Conservation (phyloP, 2,113 vertebrate genomes). For the Entelurus aequoreus region DNA sequence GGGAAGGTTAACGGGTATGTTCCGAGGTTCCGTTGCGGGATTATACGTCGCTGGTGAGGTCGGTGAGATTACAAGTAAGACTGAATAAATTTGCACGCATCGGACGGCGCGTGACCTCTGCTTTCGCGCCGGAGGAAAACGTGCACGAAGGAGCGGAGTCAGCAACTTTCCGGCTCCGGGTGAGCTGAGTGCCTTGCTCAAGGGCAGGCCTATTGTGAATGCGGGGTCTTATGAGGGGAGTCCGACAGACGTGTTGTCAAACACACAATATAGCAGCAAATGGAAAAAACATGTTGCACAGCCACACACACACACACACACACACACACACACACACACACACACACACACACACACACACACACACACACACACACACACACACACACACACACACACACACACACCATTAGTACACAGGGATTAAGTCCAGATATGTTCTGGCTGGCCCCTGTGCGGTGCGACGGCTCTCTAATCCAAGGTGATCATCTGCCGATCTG, state of each 20-base stretch:
- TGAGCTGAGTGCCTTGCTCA: not conserved
- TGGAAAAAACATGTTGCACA: not conserved
- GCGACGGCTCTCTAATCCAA: constrained; percentile 55
- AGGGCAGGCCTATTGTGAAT: not conserved
- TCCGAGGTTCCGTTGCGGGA: no score
- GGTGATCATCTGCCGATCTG: constrained; percentile 63
- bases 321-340: constrained; percentile 4
- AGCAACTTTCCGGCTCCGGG: not conserved
- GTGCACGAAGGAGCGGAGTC: not conserved
- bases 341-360: constrained; percentile 13
- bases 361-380: constrained; percentile 3
- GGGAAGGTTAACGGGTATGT: no score
- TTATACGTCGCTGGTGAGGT: no score
- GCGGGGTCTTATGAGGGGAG: not conserved
- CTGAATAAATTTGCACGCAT: constrained; percentile 4
- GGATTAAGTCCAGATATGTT: constrained; percentile 55
- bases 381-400: constrained; percentile 3
- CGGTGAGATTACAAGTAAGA: not conserved
- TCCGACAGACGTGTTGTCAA: not conserved
- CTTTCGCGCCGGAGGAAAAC: not conserved
- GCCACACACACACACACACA: not conserved
- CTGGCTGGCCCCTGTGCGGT: constrained; percentile 24
- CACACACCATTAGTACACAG: not conserved
- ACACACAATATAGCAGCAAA: not conserved
- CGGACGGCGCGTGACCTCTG: not conserved